These are phyloP conservation scores for Polydrusus tereticollis DNA, from an alignment of 2,888 invertebrate species.

Conservation along the genomic window DNA sequence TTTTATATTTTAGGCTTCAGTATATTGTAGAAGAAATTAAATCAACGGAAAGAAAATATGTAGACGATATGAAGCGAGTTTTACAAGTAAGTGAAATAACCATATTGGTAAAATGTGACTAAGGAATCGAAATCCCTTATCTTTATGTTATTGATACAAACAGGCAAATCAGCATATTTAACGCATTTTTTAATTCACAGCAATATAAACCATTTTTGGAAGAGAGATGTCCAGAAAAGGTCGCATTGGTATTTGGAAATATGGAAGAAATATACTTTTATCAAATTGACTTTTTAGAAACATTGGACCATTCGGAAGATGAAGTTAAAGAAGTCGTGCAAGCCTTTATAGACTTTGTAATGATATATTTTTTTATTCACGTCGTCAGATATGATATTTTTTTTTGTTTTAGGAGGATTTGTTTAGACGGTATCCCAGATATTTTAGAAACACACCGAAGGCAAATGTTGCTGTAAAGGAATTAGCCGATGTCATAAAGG, in stretches of 20 bases:
- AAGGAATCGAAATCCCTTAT: no score
- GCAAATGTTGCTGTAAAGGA: constrained; percentile 58
- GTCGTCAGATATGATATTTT: no score
- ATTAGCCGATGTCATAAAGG: constrained; percentile 57
- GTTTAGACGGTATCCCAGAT: constrained; percentile 62
- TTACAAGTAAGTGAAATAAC: constrained; percentile 55
- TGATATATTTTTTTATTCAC: constrained; percentile 24
- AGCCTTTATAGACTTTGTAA: constrained; percentile 60
- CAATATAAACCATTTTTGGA: constrained; percentile 60
- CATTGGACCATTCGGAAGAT: constrained; percentile 53
- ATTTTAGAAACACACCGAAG: constrained; percentile 63
- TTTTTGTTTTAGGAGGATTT: constrained; percentile 60
- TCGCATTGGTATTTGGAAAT: constrained; percentile 57
- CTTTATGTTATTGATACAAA: neutral
- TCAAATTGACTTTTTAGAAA: constrained; percentile 56
- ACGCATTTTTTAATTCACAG: constrained; percentile 48
- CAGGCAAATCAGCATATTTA: neutral
- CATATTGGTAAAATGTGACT: no score
- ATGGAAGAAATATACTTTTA: constrained; percentile 57
- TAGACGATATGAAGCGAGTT: constrained; percentile 59
- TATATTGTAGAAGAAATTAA: constrained; percentile 62
- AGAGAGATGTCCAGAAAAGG: constrained; percentile 43
- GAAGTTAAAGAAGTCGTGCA: constrained; percentile 56
- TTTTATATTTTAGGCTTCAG: constrained; percentile 55
- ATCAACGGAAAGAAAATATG: constrained; percentile 62